Conservation (phyloP, 2,888 invertebrate genomes). For the Limenitis arthemis region DNA sequence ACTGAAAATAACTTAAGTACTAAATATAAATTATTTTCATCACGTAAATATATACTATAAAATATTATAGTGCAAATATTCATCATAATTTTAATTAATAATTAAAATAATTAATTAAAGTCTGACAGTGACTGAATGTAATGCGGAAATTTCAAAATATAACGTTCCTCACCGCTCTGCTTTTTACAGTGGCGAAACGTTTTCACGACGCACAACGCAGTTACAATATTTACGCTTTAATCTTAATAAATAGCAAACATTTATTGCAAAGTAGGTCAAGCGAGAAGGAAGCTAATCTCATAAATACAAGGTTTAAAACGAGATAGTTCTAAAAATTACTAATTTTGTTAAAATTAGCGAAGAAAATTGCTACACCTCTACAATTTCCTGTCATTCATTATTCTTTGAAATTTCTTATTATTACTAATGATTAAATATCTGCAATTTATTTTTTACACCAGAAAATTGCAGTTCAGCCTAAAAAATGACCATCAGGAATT, state of each 20-base stretch:
- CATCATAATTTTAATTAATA: background rate
- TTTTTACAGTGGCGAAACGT: slow-evolving; percentile 19
- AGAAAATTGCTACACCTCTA: no score
- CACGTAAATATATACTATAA: no score
- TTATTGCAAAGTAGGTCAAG: slow-evolving; percentile 37
- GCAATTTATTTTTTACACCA: no score
- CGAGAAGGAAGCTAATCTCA: slow-evolving; percentile 33
- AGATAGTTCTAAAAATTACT: background rate
- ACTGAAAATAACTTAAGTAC: no score
- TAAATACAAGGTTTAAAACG: slow-evolving; percentile 33
- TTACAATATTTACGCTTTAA: slow-evolving; percentile 26
- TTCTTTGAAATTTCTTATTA: no score
- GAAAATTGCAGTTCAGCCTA: no score
- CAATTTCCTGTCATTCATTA: no score
- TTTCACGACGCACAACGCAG: slow-evolving; percentile 28
- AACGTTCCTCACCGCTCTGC: slow-evolving; percentile 10
- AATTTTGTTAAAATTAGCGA: background rate
- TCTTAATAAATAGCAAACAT: slow-evolving; percentile 32
- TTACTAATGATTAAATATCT: no score
- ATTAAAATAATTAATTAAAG: background rate
- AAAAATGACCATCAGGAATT: no score
- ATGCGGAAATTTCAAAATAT: slow-evolving; percentile 21
- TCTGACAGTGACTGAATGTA: slow-evolving; percentile 7
- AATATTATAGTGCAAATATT: no score
- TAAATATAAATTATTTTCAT: no score